Evolutionary conservation across 2,888 invertebrate genomes (phyloP).

Genomic region (Ectobius pallidus): DNA sequence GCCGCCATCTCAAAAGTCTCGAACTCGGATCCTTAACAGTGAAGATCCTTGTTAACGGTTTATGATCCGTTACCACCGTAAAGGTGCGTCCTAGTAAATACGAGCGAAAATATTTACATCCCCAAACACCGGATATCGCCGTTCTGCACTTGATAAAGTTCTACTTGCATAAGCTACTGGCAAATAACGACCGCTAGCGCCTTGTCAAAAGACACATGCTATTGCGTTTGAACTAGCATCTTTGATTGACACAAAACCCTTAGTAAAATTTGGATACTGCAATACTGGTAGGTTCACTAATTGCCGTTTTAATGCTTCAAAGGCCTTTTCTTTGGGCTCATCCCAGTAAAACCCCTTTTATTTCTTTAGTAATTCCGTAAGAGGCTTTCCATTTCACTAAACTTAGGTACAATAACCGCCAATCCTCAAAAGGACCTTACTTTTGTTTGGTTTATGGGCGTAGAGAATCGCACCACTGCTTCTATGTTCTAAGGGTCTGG

Average conservation of each 20-base stretch:
- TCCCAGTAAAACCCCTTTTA: background rate
- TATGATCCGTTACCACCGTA: conserved; percentile 36
- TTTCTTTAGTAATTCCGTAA: conserved; percentile 20
- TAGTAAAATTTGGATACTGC: conserved; percentile 25
- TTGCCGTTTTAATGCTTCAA: background rate
- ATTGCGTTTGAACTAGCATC: conserved; percentile 38
- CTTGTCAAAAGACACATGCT: conserved; percentile 32
- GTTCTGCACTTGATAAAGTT: conserved; percentile 21
- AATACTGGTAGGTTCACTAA: conserved; percentile 24
- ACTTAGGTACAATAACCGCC: conserved; percentile 18
- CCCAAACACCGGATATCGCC: conserved; percentile 28
- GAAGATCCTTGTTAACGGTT: conserved; percentile 22
- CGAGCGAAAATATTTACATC: conserved; percentile 31
- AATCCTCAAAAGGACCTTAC: conserved; percentile 2
- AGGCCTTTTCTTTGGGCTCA: background rate
- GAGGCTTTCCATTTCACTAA: conserved; percentile 33
- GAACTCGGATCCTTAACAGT: conserved; percentile 25
- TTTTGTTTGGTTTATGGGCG: background rate
- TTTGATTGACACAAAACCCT: conserved; percentile 29
- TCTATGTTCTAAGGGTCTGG: conserved; percentile 23
- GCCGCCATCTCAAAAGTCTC: conserved; percentile 25
- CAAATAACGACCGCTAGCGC: conserved; percentile 4
- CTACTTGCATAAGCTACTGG: conserved; percentile 39
- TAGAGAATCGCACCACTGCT: background rate
- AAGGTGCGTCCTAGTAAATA: conserved; percentile 40